These are phyloP conservation scores for Brenthis ino DNA, from an alignment of 2,888 invertebrate species.

Conservation along the genomic window DNA sequence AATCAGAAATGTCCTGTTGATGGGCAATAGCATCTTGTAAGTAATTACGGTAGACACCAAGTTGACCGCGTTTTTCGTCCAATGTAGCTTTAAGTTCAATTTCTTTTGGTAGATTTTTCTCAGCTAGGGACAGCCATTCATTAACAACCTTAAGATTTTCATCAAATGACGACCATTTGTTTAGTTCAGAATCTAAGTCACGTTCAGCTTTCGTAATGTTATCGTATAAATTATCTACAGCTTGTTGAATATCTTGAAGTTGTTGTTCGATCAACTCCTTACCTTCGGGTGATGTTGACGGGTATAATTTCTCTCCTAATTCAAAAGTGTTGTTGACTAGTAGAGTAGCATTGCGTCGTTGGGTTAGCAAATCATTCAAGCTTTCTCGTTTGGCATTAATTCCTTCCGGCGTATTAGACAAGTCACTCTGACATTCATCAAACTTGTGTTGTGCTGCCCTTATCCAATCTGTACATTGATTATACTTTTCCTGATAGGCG, in stretches of 20 bases:
- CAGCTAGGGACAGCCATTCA: conserved; percentile 89
- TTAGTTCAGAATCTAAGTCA: conserved; percentile 91
- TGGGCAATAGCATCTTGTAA: conserved; percentile 92
- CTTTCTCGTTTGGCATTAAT: conserved; percentile 86
- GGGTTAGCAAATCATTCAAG: conserved; percentile 87
- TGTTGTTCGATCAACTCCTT: conserved; percentile 92
- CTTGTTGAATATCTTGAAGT: conserved; percentile 91
- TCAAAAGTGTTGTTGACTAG: conserved; percentile 93
- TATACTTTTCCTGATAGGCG: conserved; percentile 90
- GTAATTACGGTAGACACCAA: conserved; percentile 91
- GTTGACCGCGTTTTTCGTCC: conserved; percentile 94
- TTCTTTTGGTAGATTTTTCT: conserved; percentile 88
- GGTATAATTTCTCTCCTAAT: conserved; percentile 92
- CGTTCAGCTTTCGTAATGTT: conserved; percentile 89
- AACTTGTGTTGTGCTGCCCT: conserved; percentile 88
- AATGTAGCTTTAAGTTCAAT: conserved; percentile 92
- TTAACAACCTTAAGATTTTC: conserved; percentile 90
- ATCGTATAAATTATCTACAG: conserved; percentile 91
- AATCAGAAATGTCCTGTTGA: conserved; percentile 91
- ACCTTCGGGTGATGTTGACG: conserved; percentile 93
- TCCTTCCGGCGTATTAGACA: conserved; percentile 86
- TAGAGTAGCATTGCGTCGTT: conserved; percentile 88
- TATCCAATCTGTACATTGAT: conserved; percentile 91
- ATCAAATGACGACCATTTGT: conserved; percentile 95
- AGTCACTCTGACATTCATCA: conserved; percentile 84